These are phyloP conservation scores for Polyploca ridens DNA, from an alignment of 2,888 invertebrate genomes.

Conservation along the genomic window DNA sequence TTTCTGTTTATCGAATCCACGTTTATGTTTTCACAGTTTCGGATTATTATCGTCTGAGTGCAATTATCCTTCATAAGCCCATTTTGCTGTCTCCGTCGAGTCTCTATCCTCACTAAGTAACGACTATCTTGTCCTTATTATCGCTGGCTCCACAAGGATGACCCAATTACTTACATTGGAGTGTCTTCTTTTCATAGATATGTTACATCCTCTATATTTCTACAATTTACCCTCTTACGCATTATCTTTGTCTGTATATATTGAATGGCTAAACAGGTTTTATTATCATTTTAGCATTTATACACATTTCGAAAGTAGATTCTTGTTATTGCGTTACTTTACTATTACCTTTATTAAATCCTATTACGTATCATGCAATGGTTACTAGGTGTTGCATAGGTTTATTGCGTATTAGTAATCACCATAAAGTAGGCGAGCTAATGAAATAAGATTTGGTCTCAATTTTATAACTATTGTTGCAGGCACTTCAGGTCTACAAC, in stretches of 20 bases:
- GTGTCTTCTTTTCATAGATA: conserved; percentile 2
- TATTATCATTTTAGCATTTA: conserved; percentile 9
- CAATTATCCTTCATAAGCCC: conserved; percentile 28
- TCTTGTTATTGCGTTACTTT: conserved; percentile 27
- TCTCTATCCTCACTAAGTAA: conserved; percentile 30
- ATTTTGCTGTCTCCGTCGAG: conserved; percentile 19
- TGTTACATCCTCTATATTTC: conserved; percentile 1
- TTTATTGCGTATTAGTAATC: conserved; percentile 1
- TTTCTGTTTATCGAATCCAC: neutral
- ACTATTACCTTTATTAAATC: conserved; percentile 30
- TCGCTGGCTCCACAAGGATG: conserved; percentile 34
- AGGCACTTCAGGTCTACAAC: too few relatives aligned
- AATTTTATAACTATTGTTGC: neutral
- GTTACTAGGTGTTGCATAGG: conserved; percentile 8
- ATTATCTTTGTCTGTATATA: neutral
- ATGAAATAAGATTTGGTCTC: neutral
- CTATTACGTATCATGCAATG: conserved; percentile 26
- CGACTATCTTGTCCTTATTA: conserved; percentile 38
- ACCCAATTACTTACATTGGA: conserved; percentile 35
- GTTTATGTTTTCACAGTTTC: conserved; percentile 7
- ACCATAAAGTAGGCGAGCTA: neutral
- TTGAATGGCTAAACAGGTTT: neutral
- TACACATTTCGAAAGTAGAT: conserved; percentile 29
- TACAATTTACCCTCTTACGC: neutral
- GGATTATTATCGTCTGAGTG: conserved; percentile 7